Evolutionary conservation across 2,797 vertebrate species (phyloP).

Genomic region (Myotis myotis): DNA sequence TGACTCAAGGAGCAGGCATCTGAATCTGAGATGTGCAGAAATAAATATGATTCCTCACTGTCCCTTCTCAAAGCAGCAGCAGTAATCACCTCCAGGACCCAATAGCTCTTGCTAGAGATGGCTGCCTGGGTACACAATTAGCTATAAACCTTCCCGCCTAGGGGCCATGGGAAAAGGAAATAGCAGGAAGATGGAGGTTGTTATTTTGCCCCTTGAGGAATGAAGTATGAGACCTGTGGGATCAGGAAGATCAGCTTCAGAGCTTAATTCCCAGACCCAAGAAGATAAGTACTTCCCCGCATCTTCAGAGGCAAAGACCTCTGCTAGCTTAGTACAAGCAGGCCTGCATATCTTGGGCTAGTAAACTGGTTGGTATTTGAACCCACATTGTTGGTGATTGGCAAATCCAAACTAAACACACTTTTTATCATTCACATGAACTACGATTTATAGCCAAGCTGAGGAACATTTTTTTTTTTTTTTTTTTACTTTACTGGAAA

Average conservation of each 20-base stretch:
- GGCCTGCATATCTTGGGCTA: background rate
- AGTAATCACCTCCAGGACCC: background rate
- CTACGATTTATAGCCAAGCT: background rate
- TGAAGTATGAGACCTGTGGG: background rate
- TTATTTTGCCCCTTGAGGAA: background rate
- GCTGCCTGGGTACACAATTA: accelerated
- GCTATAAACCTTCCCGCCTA: background rate
- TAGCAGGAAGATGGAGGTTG: background rate
- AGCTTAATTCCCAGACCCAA: background rate
- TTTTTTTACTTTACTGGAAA: background rate
- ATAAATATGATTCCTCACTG: background rate
- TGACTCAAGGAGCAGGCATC: background rate
- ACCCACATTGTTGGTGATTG: background rate
- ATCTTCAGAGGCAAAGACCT: background rate
- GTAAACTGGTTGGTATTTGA: background rate
- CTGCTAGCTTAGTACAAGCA: background rate
- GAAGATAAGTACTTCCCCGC: background rate
- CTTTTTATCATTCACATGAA: background rate
- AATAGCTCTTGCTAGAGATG: background rate
- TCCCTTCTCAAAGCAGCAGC: background rate
- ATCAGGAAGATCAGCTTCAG: background rate
- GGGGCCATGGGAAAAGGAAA: accelerated
- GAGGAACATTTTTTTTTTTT: background rate
- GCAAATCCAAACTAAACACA: background rate
- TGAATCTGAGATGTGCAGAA: background rate